Conservation (phyloP, 2,888 invertebrate genomes). For the Agrotis exclamationis region DNA sequence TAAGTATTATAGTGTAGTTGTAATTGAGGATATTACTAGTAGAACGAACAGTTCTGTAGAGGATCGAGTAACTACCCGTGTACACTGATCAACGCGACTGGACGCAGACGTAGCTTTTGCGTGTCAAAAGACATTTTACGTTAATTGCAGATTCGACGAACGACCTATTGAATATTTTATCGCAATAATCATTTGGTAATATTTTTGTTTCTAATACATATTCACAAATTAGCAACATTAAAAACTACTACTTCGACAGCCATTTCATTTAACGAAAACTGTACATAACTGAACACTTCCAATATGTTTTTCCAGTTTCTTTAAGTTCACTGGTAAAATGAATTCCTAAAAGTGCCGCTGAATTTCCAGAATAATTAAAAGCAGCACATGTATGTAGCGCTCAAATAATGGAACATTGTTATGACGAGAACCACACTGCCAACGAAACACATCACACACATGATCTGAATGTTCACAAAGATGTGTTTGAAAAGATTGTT, state of each 20-base stretch:
- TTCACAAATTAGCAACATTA: conserved; percentile 11
- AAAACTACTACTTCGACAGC: conserved; percentile 24
- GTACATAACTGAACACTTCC: neutral
- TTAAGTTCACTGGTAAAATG: neutral
- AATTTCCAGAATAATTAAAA: conserved; percentile 27
- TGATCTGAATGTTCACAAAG: conserved; percentile 40
- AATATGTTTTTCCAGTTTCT: neutral
- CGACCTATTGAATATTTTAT: conserved; percentile 52
- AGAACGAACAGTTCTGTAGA: conserved; percentile 69
- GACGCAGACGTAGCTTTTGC: conserved; percentile 77
- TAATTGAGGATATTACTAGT: conserved; percentile 74
- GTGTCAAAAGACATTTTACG: conserved; percentile 86
- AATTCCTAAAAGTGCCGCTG: conserved; percentile 23
- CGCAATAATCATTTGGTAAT: conserved; percentile 19
- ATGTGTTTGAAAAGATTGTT: conserved; percentile 37
- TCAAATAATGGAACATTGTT: conserved; percentile 55
- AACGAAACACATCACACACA: conserved; percentile 32
- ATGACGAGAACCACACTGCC: conserved; percentile 61
- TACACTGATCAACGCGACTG: conserved; percentile 51
- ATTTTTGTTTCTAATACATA: conserved; percentile 22
- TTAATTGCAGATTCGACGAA: conserved; percentile 64
- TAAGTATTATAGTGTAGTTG: conserved; percentile 80
- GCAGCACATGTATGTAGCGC: conserved; percentile 48
- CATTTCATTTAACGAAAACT: conserved; percentile 17
- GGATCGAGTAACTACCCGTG: conserved; percentile 52